Conservation (phyloP, 1,140 invertebrate genomes). For the Lepidurus apus region DNA sequence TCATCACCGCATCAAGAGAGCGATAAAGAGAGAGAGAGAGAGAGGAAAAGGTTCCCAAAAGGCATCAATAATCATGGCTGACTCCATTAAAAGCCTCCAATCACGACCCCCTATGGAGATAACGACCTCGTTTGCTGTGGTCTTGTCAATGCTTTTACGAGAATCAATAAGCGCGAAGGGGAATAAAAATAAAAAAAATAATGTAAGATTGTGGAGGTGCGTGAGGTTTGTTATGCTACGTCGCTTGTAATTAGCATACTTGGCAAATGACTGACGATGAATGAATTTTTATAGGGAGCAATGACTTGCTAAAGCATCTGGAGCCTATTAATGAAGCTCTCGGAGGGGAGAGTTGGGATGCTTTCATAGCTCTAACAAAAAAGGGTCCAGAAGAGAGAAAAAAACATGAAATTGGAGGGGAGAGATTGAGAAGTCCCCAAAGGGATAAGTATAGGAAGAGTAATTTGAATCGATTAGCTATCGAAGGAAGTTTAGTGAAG, state of each 20-base stretch:
- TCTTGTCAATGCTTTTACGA: not conserved
- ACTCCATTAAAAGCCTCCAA: not conserved
- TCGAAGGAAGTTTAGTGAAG: not conserved
- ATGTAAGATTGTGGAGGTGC: not conserved
- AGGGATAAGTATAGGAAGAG: not conserved
- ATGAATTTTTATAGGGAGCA: slow-evolving; percentile 10
- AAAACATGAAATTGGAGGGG: not conserved
- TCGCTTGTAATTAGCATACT: not conserved
- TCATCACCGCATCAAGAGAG: no score
- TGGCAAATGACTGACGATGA: not conserved
- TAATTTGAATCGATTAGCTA: slow-evolving; percentile 7
- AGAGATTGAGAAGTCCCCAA: not conserved
- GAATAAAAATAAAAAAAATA: not conserved
- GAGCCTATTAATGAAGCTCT: slow-evolving; percentile 1
- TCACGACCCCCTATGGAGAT: not conserved
- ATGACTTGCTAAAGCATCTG: not conserved
- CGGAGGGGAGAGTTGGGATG: not conserved
- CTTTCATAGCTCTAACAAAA: not conserved
- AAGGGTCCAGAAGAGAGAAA: not conserved
- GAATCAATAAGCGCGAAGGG: not conserved
- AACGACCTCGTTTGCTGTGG: slow-evolving; percentile 1
- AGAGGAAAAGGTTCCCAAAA: no score
- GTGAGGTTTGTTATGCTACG: not conserved
- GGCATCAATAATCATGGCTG: not conserved
- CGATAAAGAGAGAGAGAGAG: no score